Base-by-base conservation (phyloP, 2,113 vertebrate genomes). In the Amia ocellicauda region DNA sequence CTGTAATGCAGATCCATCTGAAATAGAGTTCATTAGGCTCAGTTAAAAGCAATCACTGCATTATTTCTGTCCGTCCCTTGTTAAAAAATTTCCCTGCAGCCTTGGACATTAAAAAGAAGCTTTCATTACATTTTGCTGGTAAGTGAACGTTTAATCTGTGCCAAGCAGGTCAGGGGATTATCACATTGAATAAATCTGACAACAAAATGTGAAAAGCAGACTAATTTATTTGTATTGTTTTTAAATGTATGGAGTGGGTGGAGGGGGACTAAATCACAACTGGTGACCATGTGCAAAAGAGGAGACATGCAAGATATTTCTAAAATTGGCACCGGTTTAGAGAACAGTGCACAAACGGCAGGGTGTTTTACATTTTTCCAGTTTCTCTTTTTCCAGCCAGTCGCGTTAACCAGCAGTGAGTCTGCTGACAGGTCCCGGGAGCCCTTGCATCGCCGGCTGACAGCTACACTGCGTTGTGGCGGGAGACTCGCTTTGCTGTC, bases 21-120 rank as follows among this genome's bases (percentile, higher is more conserved):
- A 19, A 11, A 41, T 19, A n/a, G n/a, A n/a, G n/a, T n/a, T n/a
- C n/a, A n/a, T n/a, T 58, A 76, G 22, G 28, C 68, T 4, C 29
- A 23, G 24, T 8, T 22, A 2, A 19, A 11, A 19, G n/a, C 9
- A 19, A 20, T 9, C 31, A 20, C 10, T 10, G 11, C 14, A 3
- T 10, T 20, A 7, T 36, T 3, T 58, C 3, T 3, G 36, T 20
- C 28, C 20, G 36, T 31, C 26, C 9, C 50, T 52, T 23, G 20
- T 24, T 26, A 16, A 23, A 2, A 55, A 59, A 24, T 23, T 45
- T 40, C 26, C 43, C 19, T 43, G 23, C 19, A 43, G 58, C 13
- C 22, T 43, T 60, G 22, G 10, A 19, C 23, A 43, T 20, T 20
- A 43, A 19, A 20, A 60, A 14, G 14, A 3, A 58, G n/a, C n/a